phyloP scores from a whole-genome alignment of 2,113 vertebrate species.

The Zapornia atra region DNA sequence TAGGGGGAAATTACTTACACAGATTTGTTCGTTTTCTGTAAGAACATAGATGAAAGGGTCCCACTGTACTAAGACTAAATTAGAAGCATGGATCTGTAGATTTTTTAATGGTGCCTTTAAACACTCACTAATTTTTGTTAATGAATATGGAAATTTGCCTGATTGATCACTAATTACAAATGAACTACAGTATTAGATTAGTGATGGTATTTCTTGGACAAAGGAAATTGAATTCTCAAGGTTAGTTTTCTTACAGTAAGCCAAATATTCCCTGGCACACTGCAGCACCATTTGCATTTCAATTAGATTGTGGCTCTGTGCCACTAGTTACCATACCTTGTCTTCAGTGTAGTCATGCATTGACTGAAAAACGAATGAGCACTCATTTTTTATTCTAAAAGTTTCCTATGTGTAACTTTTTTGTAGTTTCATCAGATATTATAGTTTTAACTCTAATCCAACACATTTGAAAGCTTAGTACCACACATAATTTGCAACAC shows the following conservation, averaged over 20 bases:
- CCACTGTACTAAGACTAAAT: not conserved
- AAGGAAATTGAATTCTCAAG: conserved; percentile 42
- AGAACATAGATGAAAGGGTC: not conserved
- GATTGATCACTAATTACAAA: conserved; percentile 51
- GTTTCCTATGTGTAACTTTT: not conserved
- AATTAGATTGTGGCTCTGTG: conserved; percentile 25
- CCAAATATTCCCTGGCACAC: conserved; percentile 41
- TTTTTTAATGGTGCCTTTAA: conserved; percentile 15
- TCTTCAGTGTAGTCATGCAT: not conserved
- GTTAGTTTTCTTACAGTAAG: conserved; percentile 1
- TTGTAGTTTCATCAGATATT: not conserved
- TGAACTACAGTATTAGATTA: conserved; percentile 21
- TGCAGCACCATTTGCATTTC: conserved; percentile 55
- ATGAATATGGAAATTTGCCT: conserved; percentile 53
- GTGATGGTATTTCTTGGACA: conserved; percentile 20
- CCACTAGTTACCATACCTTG: not conserved
- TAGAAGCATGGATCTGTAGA: not conserved
- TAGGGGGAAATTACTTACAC: not conserved
- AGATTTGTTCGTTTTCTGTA: not conserved
- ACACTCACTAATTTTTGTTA: conserved; percentile 14
- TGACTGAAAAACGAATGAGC: not conserved
- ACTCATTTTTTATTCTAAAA: not conserved
- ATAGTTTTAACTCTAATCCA: not conserved
- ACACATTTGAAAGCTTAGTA: not conserved
- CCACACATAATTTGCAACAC: not conserved